phyloP scores from a whole-genome alignment of 2,113 vertebrate species.

The Bucco capensis region DNA sequence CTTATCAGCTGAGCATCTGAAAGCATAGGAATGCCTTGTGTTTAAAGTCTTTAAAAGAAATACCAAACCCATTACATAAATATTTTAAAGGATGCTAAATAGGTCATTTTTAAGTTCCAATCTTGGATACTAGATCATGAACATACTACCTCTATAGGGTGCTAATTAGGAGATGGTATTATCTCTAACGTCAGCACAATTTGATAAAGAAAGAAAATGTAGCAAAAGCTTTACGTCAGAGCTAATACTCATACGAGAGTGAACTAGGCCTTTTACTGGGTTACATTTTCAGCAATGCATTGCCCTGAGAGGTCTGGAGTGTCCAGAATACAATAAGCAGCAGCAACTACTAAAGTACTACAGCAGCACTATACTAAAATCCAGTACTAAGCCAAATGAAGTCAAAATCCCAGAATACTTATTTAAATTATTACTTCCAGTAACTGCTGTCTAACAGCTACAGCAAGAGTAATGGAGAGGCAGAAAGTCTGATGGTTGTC shows the following conservation, averaged over 20 bases:
- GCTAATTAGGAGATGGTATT: background rate
- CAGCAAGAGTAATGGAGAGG: background rate
- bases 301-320: background rate
- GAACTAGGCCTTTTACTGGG: background rate
- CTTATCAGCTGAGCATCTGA: background rate
- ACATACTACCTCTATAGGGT: background rate
- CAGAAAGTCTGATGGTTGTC: background rate
- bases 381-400: background rate
- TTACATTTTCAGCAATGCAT: background rate
- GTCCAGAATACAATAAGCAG: background rate
- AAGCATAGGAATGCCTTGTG: background rate
- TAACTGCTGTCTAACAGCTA: background rate
- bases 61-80: background rate
- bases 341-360: background rate
- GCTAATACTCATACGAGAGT: background rate
- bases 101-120: too few species aligned
- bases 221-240: background rate
- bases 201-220: background rate
- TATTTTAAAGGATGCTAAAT: background rate
- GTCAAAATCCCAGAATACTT: background rate
- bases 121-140: background rate
- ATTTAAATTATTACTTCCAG: background rate
- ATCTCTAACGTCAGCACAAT: rapidly evolving
- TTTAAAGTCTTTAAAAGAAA: background rate
- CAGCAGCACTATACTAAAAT: background rate